These are phyloP conservation scores for Rhyacophila evoluta DNA, from an alignment of 2,888 invertebrate species.

Conservation along the genomic window DNA sequence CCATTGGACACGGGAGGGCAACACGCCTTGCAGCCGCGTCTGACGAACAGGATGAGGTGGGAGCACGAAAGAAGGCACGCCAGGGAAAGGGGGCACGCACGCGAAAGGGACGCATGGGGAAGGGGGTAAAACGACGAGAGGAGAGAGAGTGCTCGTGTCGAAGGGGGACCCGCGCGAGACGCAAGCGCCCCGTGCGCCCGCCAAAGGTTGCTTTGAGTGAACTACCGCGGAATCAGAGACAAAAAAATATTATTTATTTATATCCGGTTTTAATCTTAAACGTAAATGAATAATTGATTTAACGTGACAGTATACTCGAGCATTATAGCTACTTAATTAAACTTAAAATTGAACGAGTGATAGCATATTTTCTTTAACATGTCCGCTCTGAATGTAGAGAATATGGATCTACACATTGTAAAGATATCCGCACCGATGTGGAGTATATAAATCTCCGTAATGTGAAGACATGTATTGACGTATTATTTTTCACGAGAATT, in stretches of 20 bases:
- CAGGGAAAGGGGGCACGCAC: not conserved
- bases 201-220: conserved; percentile 41
- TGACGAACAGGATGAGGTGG: conserved; percentile 25
- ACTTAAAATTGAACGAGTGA: too few species aligned
- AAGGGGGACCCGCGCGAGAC: conserved; percentile 32
- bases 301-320: too few species aligned
- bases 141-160: conserved; percentile 35
- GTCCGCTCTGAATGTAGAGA: too few species aligned
- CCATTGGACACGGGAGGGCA: conserved; percentile 39
- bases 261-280: too few species aligned
- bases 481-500: too few species aligned
- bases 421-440: too few species aligned
- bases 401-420: too few species aligned
- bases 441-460: too few species aligned
- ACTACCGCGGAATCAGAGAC: conserved; percentile 32
- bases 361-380: too few species aligned
- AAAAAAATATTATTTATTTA: not conserved
- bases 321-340: too few species aligned
- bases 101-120: conserved; percentile 23
- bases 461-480: too few species aligned
- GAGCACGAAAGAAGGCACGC: conserved; percentile 25
- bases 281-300: too few species aligned
- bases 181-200: conserved; percentile 41
- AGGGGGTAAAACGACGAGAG: conserved; percentile 34
- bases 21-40: conserved; percentile 17